Conservation (phyloP, 2,888 invertebrate species). For the Plagiodera versicolora region DNA sequence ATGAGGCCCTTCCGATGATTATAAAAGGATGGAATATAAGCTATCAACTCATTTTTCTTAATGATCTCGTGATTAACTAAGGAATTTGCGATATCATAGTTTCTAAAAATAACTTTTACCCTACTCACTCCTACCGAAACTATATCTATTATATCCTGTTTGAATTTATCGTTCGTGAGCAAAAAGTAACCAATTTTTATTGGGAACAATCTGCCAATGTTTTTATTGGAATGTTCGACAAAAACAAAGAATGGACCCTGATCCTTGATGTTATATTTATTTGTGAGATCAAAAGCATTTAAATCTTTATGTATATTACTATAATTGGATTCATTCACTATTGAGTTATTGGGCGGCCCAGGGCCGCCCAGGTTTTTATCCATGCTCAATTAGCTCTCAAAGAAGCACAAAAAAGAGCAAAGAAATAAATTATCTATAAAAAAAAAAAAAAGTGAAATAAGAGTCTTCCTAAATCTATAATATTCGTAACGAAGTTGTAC, state of each 20-base stretch:
- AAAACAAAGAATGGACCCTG: too few relatives aligned
- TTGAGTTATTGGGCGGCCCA: not conserved
- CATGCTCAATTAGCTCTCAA: not conserved
- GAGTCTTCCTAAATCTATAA: not conserved
- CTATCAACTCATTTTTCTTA: slow-evolving; percentile 4
- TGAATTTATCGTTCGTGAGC: not conserved
- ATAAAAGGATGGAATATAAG: slow-evolving; percentile 6
- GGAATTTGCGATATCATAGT: not conserved
- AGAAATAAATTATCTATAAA: too few relatives aligned
- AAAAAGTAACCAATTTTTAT: not conserved
- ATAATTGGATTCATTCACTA: not conserved
- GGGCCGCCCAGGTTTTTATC: not conserved
- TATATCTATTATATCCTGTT: too few relatives aligned
- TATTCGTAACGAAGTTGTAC: not conserved
- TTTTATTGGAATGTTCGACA: not conserved
- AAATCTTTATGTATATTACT: too few relatives aligned
- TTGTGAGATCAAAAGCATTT: too few relatives aligned
- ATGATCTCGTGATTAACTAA: slow-evolving; percentile 1
- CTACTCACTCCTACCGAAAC: too few relatives aligned
- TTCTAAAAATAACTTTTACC: not conserved
- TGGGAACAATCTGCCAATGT: not conserved
- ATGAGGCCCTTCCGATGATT: slow-evolving; percentile 3
- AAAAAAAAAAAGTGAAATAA: not conserved
- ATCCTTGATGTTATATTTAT: too few relatives aligned
- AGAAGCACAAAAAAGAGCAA: not conserved